Percentiles rank a stretch among this genome's conserved stretches.
Conservation (phyloP, 2,113 vertebrate genomes). For the Grallaria varia region DNA sequence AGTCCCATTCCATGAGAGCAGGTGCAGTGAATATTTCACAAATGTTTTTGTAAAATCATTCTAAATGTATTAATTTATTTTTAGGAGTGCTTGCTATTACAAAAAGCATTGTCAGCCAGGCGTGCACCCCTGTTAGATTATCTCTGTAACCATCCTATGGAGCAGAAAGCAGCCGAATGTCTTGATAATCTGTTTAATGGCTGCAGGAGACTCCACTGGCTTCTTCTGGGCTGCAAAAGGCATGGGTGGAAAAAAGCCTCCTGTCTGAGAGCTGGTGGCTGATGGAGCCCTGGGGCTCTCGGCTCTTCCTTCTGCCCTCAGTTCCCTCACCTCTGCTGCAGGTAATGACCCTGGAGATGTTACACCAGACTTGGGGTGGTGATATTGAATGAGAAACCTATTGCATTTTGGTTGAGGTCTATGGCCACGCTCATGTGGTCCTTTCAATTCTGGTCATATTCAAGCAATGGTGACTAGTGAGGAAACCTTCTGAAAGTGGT, state of each 20-base stretch:
- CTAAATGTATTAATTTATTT: background rate
- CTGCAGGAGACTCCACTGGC: background rate
- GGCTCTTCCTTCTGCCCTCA: background rate
- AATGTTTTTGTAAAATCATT: background rate
- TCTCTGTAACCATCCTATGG: background rate
- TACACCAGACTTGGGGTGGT: background rate
- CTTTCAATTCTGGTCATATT: background rate
- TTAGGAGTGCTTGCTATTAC: background rate
- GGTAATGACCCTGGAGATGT: background rate
- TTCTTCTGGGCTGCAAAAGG: background rate
- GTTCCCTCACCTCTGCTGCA: background rate
- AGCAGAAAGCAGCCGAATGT: background rate
- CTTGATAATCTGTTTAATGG: background rate
- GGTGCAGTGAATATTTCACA: background rate
- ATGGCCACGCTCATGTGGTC: rapidly evolving
- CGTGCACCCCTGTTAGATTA: background rate
- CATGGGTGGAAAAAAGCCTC: background rate
- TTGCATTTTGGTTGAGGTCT: background rate
- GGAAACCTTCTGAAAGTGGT: background rate
- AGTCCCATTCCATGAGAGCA: background rate
- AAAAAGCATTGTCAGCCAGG: background rate
- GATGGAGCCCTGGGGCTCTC: background rate
- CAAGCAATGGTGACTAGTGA: background rate
- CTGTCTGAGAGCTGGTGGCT: background rate
- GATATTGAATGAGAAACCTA: background rate